Evolutionary conservation across 2,113 vertebrate genomes (phyloP), one percentile per base, ranked within the genome.

Genomic region (Pipa parva): DNA sequence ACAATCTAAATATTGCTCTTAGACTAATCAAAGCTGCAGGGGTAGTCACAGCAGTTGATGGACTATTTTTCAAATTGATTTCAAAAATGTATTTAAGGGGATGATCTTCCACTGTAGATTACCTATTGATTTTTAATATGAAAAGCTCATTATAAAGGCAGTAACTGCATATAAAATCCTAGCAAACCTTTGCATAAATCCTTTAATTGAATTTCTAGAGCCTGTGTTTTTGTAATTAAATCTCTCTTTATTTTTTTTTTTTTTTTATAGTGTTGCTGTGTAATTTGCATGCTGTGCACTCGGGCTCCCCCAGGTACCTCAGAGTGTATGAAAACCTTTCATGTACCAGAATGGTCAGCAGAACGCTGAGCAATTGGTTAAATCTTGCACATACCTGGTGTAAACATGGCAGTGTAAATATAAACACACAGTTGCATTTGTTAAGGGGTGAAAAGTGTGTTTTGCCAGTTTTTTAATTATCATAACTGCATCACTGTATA

Each of bases 101-200:
- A 92, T 93, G 93, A 97, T 97, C 93, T 91, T 92, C 86, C 85
- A 89, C 89, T 94, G 92, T 91, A 97, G 93, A 97, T 96, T 93
- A 95, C 85, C 89, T 97, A 99, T 99, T 94, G 97, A 99, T 98
- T 97, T 92, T 95, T 96, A 93, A 97, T 98, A 97, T 97, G 95
- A 97, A 96, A 97, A 95, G 94, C 93, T 97, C 95, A 97, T 98
- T 98, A 97, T 93, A 97, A 94, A 98, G 93, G 94, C 94, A 95
- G 92, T 93, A 93, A 95, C 93, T 88, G 92, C 93, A 92, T 93
- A 97, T 93, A 95, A 94, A 96, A 97, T 94, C 90, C 89, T 90
- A 93, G 91, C 88, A 92, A 94, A 96, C 95, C 97, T 97, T 97
- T 99, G 95, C 95, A 97, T 98, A 96, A 97, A 98, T 97, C 95